Conservation (phyloP, 2,797 vertebrate genomes). For the Fringilla coelebs region DNA sequence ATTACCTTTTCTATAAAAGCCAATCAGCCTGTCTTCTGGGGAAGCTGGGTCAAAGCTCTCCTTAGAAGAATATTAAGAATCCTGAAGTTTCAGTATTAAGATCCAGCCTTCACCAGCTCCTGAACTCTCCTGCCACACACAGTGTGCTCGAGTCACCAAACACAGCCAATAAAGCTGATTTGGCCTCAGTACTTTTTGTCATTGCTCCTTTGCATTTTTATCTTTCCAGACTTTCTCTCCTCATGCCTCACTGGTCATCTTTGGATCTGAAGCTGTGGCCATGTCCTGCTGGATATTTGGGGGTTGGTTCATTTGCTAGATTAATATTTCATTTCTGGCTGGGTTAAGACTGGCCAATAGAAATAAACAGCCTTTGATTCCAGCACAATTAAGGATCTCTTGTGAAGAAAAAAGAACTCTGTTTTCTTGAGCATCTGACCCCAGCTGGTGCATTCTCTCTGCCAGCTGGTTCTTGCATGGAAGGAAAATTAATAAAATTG, state of each 20-base stretch:
- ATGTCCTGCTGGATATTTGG: neutral
- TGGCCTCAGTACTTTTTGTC: fast-evolving
- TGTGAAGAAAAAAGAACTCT: neutral
- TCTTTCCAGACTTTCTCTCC: neutral
- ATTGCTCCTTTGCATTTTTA: neutral
- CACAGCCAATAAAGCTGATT: neutral
- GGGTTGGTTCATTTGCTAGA: neutral
- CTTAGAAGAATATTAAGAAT: neutral
- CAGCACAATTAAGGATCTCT: neutral
- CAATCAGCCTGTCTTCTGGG: neutral
- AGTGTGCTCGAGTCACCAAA: neutral
- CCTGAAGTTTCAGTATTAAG: neutral
- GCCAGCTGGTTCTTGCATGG: neutral
- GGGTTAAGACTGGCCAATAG: neutral
- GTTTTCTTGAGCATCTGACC: neutral
- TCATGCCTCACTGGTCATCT: neutral
- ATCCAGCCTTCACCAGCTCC: neutral
- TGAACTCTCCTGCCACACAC: neutral
- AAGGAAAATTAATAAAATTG: neutral
- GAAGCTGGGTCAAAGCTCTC: neutral
- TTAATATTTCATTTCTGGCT: neutral
- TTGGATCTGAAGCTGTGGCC: neutral
- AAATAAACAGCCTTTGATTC: neutral
- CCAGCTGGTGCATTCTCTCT: neutral
- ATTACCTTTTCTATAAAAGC: neutral